A percentile compares a stretch with the other conserved stretches of the same genome.
Conservation (phyloP, 2,888 invertebrate species). For the Lucinisca nassula region DNA sequence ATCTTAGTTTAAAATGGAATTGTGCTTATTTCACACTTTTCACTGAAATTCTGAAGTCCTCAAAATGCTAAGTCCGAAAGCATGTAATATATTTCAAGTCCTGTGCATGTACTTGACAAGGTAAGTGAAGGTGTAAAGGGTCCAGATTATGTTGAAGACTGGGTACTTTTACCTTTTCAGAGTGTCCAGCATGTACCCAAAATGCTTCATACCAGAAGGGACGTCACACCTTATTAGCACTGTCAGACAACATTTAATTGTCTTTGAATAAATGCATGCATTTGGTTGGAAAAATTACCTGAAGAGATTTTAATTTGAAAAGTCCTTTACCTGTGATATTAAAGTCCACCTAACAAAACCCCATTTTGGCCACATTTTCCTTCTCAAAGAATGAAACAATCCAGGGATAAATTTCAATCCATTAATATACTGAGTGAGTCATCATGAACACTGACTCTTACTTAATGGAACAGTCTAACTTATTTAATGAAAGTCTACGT, state of each 20-base stretch:
- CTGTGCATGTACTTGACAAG: background rate
- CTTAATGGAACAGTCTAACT: background rate
- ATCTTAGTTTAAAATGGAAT: background rate
- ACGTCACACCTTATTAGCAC: background rate
- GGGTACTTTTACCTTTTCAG: background rate
- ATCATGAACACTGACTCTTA: background rate
- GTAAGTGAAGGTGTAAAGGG: background rate
- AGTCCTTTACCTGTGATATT: background rate
- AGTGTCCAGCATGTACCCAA: background rate
- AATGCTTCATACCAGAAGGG: background rate
- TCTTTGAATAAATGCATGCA: conserved; percentile 1
- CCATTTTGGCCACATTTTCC: background rate
- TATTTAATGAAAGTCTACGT: background rate
- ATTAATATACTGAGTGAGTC: background rate
- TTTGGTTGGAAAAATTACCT: background rate
- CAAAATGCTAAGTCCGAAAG: background rate
- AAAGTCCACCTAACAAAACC: background rate
- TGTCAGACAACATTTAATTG: background rate
- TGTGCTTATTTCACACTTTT: conserved; percentile 7
- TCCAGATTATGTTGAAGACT: background rate
- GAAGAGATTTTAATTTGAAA: background rate
- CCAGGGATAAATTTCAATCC: background rate
- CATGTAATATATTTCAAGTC: background rate
- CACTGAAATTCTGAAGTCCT: conserved; percentile 3
- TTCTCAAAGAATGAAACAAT: background rate